phyloP scores from a whole-genome alignment of 2,888 invertebrate species.

The Scaptomyza polygonia region DNA sequence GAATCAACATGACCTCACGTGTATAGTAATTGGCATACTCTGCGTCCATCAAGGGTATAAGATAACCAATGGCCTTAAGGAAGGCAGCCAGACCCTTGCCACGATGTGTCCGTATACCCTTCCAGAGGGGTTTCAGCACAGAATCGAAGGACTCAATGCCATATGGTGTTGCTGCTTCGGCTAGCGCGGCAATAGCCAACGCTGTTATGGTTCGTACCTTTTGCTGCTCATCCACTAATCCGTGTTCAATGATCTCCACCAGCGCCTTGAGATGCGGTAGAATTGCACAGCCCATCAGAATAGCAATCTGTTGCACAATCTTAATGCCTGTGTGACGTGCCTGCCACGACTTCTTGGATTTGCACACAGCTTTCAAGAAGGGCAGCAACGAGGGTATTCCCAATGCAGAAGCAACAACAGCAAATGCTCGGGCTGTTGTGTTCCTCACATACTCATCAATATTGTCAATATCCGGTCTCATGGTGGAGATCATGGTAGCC shows the following conservation, averaged over 20 bases:
- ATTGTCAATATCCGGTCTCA: constrained; percentile 99
- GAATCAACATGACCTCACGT: constrained; percentile 95
- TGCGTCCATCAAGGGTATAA: constrained; percentile 99
- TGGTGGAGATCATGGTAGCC: constrained; percentile 99
- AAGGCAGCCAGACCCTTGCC: constrained; percentile 99
- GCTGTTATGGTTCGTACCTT: constrained; percentile 99
- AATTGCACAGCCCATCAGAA: constrained; percentile 99
- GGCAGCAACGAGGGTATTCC: constrained; percentile 98
- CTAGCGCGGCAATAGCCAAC: constrained; percentile 98
- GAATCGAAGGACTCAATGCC: constrained; percentile 99
- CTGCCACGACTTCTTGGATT: constrained; percentile 99
- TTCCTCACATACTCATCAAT: constrained; percentile 99
- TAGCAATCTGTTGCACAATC: constrained; percentile 99
- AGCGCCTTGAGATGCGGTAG: constrained; percentile 98
- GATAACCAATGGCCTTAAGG: constrained; percentile 99
- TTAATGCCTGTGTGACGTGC: constrained; percentile 99
- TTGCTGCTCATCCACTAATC: constrained; percentile 98
- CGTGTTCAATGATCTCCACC: constrained; percentile 99
- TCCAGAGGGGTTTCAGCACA: constrained; percentile 99
- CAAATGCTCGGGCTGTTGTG: constrained; percentile 99
- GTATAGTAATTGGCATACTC: constrained; percentile 99
- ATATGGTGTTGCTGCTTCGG: constrained; percentile 99
- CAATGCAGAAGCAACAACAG: constrained; percentile 99
- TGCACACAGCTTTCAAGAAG: constrained; percentile 99
- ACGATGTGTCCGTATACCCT: constrained; percentile 96